These are phyloP conservation scores for Melanophora roralis DNA, from an alignment of 2,888 invertebrate species.

Conservation along the genomic window DNA sequence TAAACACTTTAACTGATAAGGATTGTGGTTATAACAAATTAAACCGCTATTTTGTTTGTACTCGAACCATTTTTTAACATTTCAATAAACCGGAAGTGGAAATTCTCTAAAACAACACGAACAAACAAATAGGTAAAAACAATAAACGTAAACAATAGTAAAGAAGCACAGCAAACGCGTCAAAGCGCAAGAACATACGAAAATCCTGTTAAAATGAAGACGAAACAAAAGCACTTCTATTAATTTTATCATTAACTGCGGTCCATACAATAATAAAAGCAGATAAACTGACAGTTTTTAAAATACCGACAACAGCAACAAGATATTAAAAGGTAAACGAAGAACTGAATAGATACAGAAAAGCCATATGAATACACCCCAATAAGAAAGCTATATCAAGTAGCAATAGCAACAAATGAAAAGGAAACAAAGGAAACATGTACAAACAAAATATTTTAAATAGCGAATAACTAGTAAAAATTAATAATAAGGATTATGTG, in stretches of 20 bases:
- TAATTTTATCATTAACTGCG: slow-evolving; percentile 25
- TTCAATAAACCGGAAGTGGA: no score
- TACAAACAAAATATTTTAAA: neutral
- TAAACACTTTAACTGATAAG: no score
- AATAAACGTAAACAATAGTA: slow-evolving; percentile 22
- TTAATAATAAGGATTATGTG: no score
- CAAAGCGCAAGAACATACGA: slow-evolving; percentile 39
- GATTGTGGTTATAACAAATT: no score
- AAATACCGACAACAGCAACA: neutral
- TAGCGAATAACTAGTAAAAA: neutral
- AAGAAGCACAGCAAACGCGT: slow-evolving; percentile 49
- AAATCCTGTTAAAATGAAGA: slow-evolving; percentile 29
- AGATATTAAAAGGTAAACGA: slow-evolving; percentile 18
- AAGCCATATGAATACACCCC: slow-evolving; percentile 25
- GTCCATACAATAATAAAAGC: slow-evolving; percentile 11
- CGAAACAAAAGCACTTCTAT: slow-evolving; percentile 31
- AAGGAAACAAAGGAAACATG: neutral
- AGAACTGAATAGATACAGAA: slow-evolving; percentile 41
- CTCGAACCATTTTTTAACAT: no score
- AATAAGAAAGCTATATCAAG: neutral
- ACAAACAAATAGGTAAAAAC: slow-evolving; percentile 12
- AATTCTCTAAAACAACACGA: no score
- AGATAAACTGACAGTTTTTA: neutral
- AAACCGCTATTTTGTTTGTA: no score
- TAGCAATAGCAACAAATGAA: neutral